Conservation (phyloP, 2,113 vertebrate species). For the Capricornis sumatraensis region DNA sequence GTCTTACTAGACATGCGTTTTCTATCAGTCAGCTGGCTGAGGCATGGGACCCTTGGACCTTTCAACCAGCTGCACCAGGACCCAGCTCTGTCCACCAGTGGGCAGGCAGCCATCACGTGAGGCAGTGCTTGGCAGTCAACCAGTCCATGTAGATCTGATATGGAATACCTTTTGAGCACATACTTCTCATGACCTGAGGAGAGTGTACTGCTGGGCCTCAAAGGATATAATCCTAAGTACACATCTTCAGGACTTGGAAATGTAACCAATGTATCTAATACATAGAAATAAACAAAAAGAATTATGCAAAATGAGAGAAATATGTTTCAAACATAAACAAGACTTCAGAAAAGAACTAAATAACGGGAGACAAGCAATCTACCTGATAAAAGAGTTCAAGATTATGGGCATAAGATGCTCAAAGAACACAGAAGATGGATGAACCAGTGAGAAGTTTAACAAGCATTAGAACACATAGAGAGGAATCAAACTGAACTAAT, state of each 20-base stretch:
- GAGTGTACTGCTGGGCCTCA: not conserved
- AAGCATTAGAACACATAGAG: not conserved
- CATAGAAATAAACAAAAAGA: not conserved
- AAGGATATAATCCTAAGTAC: not conserved
- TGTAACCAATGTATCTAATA: not conserved
- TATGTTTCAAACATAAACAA: not conserved
- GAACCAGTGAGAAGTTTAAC: not conserved
- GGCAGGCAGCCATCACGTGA: not conserved
- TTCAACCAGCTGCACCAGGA: not conserved
- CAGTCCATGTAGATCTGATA: not conserved
- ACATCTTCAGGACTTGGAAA: not conserved
- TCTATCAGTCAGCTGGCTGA: not conserved
- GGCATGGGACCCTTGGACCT: not conserved
- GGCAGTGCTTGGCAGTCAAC: not conserved
- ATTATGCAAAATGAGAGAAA: not conserved
- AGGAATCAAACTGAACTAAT: not conserved
- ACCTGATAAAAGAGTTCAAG: not conserved
- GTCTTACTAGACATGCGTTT: not conserved
- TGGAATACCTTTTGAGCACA: not conserved
- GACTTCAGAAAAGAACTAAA: not conserved
- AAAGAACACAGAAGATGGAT: not conserved
- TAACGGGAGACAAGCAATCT: not conserved
- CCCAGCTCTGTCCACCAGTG: not conserved
- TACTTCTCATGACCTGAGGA: not conserved
- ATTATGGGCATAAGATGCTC: not conserved